Evolutionary conservation across 2,888 invertebrate genomes (phyloP).

Genomic region (Luperina testacea): DNA sequence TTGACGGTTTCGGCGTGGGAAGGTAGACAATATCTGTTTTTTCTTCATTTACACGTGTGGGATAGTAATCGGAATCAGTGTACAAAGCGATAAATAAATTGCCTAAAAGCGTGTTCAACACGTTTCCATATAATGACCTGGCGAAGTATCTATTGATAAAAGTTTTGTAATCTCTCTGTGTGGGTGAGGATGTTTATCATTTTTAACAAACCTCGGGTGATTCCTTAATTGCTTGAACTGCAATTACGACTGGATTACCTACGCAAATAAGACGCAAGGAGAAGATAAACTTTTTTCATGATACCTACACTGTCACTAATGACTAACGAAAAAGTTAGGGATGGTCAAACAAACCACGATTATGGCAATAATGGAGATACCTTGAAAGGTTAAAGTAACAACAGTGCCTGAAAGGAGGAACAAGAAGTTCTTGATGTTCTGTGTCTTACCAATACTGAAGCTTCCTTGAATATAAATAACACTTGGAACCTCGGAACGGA

Average conservation of each 20-base stretch:
- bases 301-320: background rate
- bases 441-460: background rate
- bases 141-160: slow-evolving; percentile 12
- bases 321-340: background rate
- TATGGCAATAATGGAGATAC: background rate
- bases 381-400: background rate
- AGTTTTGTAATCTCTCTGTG: background rate
- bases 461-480: slow-evolving; percentile 4
- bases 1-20: slow-evolving; percentile 41
- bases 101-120: background rate
- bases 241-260: background rate
- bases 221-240: background rate
- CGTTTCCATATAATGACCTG: slow-evolving; percentile 21
- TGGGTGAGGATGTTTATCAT: slow-evolving; percentile 4
- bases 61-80: slow-evolving; percentile 26
- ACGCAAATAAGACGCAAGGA: background rate
- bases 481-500: background rate
- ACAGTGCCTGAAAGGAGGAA: background rate
- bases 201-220: slow-evolving; percentile 13
- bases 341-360: background rate
- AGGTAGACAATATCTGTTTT: slow-evolving; percentile 48
- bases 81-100: slow-evolving; percentile 20
- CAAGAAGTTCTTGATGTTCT: background rate
- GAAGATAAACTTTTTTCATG: background rate
- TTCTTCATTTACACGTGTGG: slow-evolving; percentile 27